Base-by-base conservation (phyloP, 2,113 vertebrate species). In the Mesembrinibis cayennensis region DNA sequence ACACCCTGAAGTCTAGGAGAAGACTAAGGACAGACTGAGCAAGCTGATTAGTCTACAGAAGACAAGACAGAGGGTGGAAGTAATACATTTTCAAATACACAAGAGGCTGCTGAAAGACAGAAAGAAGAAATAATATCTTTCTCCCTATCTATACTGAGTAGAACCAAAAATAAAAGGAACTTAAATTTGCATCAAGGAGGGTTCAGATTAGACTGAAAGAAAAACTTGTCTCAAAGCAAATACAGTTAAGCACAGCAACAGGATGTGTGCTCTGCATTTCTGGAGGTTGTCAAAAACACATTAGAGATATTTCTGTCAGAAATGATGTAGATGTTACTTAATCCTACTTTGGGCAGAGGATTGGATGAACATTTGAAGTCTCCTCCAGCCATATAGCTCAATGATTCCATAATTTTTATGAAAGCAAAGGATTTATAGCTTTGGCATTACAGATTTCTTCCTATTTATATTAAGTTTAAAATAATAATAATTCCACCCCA, bases 201-300 rank as follows among this genome's bases (percentile, higher is more conserved):
- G 20, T 55, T 84, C 72, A 72, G 11, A 23, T 66, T 59, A 59
- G 69, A n/a, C 56, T 74, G 36, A 78, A 94, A 93, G n/a, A 58
- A 94, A 84, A 93, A 67, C 30, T 52, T 89, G 32, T 40, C 44
- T 91, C 81, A 27, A 82, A 93, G 42, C 27, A 26, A 71, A 45
- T 40, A 47, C 32, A 71, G 38, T 86, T 70, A 87, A 89, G 47
- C 18, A 74, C 55, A 83, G 86, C 40, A 94, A 71, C 34, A 84
- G 77, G 87, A 96, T 74, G 36, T 56, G 56, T 67, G 81, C 70
- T 67, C 61, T 94, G 56, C 65, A 71, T 96, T 96, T 96, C 91
- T 97, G 94, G 89, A 96, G 73, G 89, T 76, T 91, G 94, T 97
- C 89, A 96, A 92, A 96, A 95, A 96, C 94, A 96, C 87, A 84